A percentile compares a stretch with the other conserved stretches of the same genome.
Evolutionary conservation across 92 coral and sea anemone species (phyloP).

Genomic region (Metridium senile): DNA sequence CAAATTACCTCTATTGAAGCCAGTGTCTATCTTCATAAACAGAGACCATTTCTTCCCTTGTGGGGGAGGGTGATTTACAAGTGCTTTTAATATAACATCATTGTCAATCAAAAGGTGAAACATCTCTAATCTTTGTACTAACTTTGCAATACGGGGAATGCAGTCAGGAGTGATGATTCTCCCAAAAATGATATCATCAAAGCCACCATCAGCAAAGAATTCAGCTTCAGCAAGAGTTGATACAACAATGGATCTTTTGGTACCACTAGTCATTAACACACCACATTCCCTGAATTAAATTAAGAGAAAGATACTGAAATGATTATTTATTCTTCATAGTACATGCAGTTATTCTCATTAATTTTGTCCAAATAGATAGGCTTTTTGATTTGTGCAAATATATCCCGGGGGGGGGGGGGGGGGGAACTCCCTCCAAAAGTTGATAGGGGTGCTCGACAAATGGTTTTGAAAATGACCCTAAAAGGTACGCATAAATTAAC

Average conservation of each 20-base stretch:
- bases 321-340: no score
- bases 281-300: conserved; percentile 92
- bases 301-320: no score
- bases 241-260: conserved; percentile 73
- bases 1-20: conserved; percentile 72
- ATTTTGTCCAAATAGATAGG: no score
- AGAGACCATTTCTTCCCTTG: conserved; percentile 83
- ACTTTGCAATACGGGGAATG: conserved; percentile 70
- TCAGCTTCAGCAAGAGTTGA: conserved; percentile 94
- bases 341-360: no score
- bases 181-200: conserved; percentile 89
- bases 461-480: no score
- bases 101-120: conserved; percentile 86
- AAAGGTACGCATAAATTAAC: no score
- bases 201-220: conserved; percentile 79
- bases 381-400: no score
- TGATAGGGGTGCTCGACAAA: no score
- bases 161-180: conserved; percentile 84
- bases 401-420: no score
- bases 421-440: no score
- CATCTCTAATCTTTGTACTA: conserved; percentile 55
- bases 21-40: conserved; percentile 82
- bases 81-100: conserved; percentile 60
- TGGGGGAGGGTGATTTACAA: conserved; percentile 41
- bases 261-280: conserved; percentile 77